A percentile compares a stretch with the other conserved stretches of the same genome.
Conservation (phyloP, 2,888 invertebrate genomes). For the Labia minor region DNA sequence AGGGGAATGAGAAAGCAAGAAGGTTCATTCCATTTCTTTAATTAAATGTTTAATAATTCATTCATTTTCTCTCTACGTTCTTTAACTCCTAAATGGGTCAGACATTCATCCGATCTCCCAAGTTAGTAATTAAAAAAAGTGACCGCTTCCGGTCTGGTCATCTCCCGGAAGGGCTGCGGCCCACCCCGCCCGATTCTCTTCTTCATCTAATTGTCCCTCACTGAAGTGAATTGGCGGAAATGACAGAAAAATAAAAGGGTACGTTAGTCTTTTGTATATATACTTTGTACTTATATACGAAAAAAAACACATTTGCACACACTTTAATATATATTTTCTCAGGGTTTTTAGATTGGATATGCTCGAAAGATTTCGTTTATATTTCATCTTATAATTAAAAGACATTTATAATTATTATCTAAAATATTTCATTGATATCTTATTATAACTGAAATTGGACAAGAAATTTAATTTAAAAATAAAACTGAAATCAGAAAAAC, state of each 20-base stretch:
- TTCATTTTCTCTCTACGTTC: neutral
- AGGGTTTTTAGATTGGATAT: conserved; percentile 5
- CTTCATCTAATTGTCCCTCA: neutral
- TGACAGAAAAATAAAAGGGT: neutral
- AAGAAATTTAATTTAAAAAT: too few relatives aligned
- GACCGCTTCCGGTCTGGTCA: conserved; percentile 1
- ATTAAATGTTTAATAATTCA: conserved; percentile 5
- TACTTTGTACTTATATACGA: too few relatives aligned
- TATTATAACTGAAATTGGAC: too few relatives aligned
- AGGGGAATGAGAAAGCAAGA: too few relatives aligned
- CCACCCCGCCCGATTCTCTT: neutral
- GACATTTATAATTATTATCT: too few relatives aligned
- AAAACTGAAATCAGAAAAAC: too few relatives aligned
- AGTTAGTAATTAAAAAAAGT: neutral
- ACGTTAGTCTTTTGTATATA: neutral
- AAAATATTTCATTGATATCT: too few relatives aligned
- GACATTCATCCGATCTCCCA: neutral
- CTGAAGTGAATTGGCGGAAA: neutral
- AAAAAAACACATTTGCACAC: neutral
- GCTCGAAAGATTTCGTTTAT: neutral
- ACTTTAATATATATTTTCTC: conserved; percentile 2
- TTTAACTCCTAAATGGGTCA: neutral
- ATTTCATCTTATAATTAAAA: conserved; percentile 1
- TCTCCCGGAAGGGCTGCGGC: neutral
- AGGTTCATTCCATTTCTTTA: neutral